Evolutionary conservation across 1,140 invertebrate species (phyloP).

Genomic region (Cotesia vestalis): DNA sequence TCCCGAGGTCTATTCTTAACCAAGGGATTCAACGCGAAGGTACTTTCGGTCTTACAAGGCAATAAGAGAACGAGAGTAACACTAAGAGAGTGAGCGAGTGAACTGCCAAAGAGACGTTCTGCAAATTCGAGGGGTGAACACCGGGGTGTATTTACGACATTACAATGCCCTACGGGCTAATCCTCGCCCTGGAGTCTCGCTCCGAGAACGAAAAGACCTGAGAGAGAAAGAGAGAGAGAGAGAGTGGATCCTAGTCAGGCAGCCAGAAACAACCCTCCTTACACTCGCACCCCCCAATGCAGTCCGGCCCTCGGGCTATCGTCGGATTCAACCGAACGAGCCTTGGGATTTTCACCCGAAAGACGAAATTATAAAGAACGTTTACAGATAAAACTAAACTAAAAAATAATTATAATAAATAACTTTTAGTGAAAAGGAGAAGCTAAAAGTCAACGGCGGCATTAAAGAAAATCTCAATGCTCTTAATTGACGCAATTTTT

Average conservation of each 20-base stretch:
- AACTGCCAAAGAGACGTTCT: background rate
- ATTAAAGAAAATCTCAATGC: conserved; percentile 2
- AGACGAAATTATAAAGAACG: background rate
- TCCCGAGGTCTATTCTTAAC: conserved; percentile 9
- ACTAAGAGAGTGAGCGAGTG: conserved; percentile 22
- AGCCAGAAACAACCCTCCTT: conserved; percentile 22
- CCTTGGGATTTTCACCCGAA: conserved; percentile 8
- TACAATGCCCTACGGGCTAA: conserved; percentile 66
- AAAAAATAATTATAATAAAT: conserved; percentile 1
- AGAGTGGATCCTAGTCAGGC: background rate
- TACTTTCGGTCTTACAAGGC: conserved; percentile 13
- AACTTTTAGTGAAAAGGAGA: background rate
- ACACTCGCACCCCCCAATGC: conserved; percentile 22
- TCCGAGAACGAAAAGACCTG: conserved; percentile 18
- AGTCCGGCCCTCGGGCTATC: conserved; percentile 36
- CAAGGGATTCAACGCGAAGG: conserved; percentile 30
- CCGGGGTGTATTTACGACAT: conserved; percentile 63
- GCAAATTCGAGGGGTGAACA: conserved; percentile 46
- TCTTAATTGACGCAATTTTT: conserved; percentile 59
- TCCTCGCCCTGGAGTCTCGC: conserved; percentile 53
- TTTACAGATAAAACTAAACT: background rate
- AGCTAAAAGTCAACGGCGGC: background rate
- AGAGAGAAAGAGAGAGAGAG: conserved; percentile 6
- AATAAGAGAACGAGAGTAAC: conserved; percentile 13
- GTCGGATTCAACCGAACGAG: conserved; percentile 34